Evolutionary conservation across 2,888 invertebrate genomes (phyloP), one percentile per base, ranked within the genome.

Genomic region (Macrophya alboannulata): DNA sequence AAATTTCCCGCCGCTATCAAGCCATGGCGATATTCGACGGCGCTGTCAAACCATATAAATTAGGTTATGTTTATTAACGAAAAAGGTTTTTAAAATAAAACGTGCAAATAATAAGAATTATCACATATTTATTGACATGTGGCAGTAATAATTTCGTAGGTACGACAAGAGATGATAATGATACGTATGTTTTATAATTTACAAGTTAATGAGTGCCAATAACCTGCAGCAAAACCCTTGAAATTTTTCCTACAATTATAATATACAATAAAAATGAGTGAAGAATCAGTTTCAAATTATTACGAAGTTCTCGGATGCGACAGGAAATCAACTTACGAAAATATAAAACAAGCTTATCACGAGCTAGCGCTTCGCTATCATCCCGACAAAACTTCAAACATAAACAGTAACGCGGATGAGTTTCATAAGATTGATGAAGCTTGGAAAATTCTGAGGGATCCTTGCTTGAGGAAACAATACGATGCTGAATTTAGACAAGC

Each of bases 391-490:
- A 92, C 88, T 8, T 87, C 86, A 59, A 88, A 90, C n/a, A 86
- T 88, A 4, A 90, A 87, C 8, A 45, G 87, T 2, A 87, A 87
- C 59, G 25, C 86, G 43, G 90, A 93, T 68, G 88, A 93, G 87
- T 96, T 96, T 92, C 92, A 94, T 85, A 91, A 92, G 79, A 95
- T 97, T 87, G 96, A 96, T 90, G 95, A 95, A 90, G 97, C 97
- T n/a, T 97, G 97, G 96, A 95, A 96, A 88, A 94, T 95, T 84
- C 92, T 97, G 68, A 95, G 95, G 90, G 95, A 97, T 92, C 94
- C 95, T 55, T 91, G 94, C 71, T 94, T 92, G 77, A 95, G 96
- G 84, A 96, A 95, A 91, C 94, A 95, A 88, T 97, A 97, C 90
- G 96, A 97, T 92, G 95, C 96, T 5, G 93, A 94, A 89, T 93